A percentile compares a stretch with the other conserved stretches of the same genome.
Evolutionary conservation across 2,113 vertebrate species (phyloP).

Genomic region (Pterophyllum scalare): DNA sequence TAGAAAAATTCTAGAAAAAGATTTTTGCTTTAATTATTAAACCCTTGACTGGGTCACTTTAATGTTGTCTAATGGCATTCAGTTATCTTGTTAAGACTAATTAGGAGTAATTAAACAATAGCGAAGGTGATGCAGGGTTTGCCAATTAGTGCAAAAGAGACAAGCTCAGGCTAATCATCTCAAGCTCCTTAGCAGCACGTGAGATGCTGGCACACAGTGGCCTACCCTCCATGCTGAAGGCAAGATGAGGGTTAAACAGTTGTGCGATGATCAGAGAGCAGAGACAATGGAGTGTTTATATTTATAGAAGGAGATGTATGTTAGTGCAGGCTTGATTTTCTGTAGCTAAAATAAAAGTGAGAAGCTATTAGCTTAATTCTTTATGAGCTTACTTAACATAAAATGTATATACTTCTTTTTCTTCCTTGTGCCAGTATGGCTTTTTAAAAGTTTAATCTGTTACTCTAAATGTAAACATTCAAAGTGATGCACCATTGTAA

Average conservation of each 20-base stretch:
- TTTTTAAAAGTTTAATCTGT: not conserved
- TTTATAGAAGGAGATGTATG: not conserved
- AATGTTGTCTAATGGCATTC: slow-evolving; percentile 58
- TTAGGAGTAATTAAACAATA: slow-evolving; percentile 90
- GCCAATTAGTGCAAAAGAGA: slow-evolving; percentile 92
- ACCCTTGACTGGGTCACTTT: slow-evolving; percentile 46
- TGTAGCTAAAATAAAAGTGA: not conserved
- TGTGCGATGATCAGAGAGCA: slow-evolving; percentile 26
- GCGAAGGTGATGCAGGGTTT: slow-evolving; percentile 88
- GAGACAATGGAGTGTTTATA: slow-evolving; percentile 38
- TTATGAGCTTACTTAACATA: not conserved
- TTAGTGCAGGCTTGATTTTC: not conserved
- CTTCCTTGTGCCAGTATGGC: not conserved
- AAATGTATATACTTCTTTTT: not conserved
- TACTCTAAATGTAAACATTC: not conserved
- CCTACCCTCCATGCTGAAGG: slow-evolving; percentile 64
- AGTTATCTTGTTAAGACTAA: slow-evolving; percentile 89
- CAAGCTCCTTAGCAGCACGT: slow-evolving; percentile 87
- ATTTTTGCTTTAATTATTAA: slow-evolving; percentile 13
- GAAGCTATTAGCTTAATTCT: not conserved
- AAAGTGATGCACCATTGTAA: not conserved
- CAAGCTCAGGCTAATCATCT: slow-evolving; percentile 90
- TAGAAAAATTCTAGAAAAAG: not conserved
- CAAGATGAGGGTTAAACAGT: slow-evolving; percentile 7
- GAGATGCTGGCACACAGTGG: slow-evolving; percentile 74